Evolutionary conservation across 2,797 vertebrate species (phyloP).

Genomic region (Acrossocheilus fasciatus): DNA sequence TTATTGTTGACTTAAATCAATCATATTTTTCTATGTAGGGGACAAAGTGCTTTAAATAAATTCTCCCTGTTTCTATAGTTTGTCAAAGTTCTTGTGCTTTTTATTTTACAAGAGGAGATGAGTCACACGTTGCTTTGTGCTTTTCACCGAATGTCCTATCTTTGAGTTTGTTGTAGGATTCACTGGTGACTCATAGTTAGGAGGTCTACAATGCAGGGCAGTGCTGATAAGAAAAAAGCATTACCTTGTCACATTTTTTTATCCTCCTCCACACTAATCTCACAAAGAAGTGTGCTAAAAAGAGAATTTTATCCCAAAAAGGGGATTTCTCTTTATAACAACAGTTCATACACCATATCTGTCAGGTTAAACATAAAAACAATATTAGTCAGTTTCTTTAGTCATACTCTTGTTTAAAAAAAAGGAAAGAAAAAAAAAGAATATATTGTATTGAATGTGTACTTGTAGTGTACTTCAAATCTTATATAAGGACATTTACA

Average conservation of each 20-base stretch:
- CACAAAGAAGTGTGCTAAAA: constrained; percentile 3
- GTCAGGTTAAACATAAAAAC: neutral
- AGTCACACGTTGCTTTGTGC: constrained; percentile 10
- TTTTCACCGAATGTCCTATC: neutral
- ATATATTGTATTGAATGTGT: neutral
- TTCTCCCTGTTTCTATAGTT: constrained; percentile 74
- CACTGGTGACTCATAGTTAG: constrained; percentile 34
- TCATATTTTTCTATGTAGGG: constrained; percentile 87
- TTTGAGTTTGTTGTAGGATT: constrained; percentile 8
- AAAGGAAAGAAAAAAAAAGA: neutral
- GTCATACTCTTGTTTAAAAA: neutral
- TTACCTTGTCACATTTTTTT: neutral
- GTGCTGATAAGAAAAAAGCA: constrained; percentile 19
- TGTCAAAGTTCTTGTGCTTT: constrained; percentile 45
- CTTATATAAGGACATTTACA: neutral
- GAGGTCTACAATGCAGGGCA: neutral
- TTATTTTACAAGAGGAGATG: constrained; percentile 14
- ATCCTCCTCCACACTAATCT: constrained; percentile 22
- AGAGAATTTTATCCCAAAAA: neutral
- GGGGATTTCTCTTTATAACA: neutral
- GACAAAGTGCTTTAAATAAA: constrained; percentile 85
- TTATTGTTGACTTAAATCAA: constrained; percentile 83
- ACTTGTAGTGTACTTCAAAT: neutral
- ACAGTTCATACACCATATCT: neutral
- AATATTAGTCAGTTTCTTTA: neutral